Percentiles rank a stretch among this genome's conserved stretches.
These are phyloP conservation scores for Scortum barcoo DNA, from an alignment of 2,113 vertebrate species.

Conservation along the genomic window DNA sequence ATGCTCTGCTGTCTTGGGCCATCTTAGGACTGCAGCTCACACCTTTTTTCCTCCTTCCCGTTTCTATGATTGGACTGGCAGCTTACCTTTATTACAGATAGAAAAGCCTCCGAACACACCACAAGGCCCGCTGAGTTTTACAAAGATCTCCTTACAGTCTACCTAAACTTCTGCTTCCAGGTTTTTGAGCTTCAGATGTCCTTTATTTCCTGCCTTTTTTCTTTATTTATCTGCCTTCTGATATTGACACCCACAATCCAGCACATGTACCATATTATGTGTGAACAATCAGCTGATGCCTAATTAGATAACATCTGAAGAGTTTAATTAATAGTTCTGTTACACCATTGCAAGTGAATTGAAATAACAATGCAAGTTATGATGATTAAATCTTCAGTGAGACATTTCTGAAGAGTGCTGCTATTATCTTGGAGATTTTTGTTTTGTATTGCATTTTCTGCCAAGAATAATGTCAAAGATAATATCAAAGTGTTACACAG, in stretches of 20 bases:
- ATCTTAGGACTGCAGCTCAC: slow-evolving; percentile 91
- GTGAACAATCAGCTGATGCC: slow-evolving; percentile 2
- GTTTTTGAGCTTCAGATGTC: neutral
- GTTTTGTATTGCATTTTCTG: slow-evolving; percentile 23
- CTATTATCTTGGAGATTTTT: slow-evolving; percentile 18
- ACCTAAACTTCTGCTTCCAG: neutral
- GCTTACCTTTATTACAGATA: slow-evolving; percentile 90
- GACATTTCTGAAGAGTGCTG: slow-evolving; percentile 47
- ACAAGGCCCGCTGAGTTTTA: neutral
- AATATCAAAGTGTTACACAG: slow-evolving; percentile 31
- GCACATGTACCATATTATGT: neutral
- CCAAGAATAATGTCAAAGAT: slow-evolving; percentile 30
- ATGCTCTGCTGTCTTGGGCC: slow-evolving; percentile 87
- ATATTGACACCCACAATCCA: slow-evolving; percentile 1
- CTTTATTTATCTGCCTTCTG: slow-evolving; percentile 40
- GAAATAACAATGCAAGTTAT: slow-evolving; percentile 13
- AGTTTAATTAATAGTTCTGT: slow-evolving; percentile 10
- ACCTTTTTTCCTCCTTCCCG: slow-evolving; percentile 86
- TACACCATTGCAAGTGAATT: slow-evolving; percentile 15
- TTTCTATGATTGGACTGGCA: slow-evolving; percentile 87
- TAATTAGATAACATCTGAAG: slow-evolving; percentile 3
- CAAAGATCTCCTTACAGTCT: neutral
- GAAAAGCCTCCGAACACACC: neutral
- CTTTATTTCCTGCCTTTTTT: slow-evolving; percentile 48
- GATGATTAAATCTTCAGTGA: slow-evolving; percentile 6